Percentiles rank a stretch among this genome's conserved stretches.
Conservation (phyloP, 2,797 vertebrate species). For the Sebastes flavidus region DNA sequence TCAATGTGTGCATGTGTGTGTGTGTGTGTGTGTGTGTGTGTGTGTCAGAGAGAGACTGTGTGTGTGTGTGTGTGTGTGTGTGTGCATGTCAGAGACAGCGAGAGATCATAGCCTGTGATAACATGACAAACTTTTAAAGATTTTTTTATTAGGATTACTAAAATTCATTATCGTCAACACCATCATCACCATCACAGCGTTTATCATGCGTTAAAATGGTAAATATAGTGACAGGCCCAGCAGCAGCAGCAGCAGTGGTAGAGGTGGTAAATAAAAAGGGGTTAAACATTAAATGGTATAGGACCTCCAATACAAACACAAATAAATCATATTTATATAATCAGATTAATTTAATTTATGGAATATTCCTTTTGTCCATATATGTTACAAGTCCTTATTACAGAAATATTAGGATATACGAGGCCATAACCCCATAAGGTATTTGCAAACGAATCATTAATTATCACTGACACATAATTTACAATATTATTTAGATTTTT, state of each 20-base stretch:
- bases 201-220: slow-evolving; percentile 57
- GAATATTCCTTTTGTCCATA: neutral
- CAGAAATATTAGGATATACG: neutral
- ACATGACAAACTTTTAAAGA: slow-evolving; percentile 87
- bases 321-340: neutral
- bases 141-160: slow-evolving; percentile 68
- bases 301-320: neutral
- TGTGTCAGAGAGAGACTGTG: neutral
- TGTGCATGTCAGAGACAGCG: slow-evolving; percentile 37
- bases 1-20: slow-evolving; percentile 73
- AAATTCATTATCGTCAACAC: slow-evolving; percentile 90
- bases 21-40: slow-evolving; percentile 37
- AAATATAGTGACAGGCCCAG: slow-evolving; percentile 61
- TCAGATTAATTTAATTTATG: neutral
- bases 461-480: neutral
- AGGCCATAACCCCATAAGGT: neutral
- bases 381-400: neutral
- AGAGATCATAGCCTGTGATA: slow-evolving; percentile 69
- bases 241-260: neutral
- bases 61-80: slow-evolving; percentile 25
- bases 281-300: slow-evolving; percentile 14
- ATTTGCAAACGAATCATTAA: neutral
- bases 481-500: neutral
- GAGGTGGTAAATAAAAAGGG: slow-evolving; percentile 16
- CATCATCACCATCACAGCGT: slow-evolving; percentile 79